Conservation (phyloP, 2,888 invertebrate species). For the Acheta domesticus region DNA sequence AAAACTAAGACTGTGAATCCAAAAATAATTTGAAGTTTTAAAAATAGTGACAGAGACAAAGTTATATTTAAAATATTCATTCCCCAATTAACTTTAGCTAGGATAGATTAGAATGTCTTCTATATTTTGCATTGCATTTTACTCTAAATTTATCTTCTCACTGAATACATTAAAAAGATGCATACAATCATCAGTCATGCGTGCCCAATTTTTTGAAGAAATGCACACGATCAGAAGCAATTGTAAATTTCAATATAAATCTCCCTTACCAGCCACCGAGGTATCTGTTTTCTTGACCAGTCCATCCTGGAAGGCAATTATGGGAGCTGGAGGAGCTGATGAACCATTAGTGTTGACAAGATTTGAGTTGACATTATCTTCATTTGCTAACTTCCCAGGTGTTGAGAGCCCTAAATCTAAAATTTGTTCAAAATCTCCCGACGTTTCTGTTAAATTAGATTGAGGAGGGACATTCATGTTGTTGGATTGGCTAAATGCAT, state of each 20-base stretch:
- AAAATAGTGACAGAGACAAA: too few relatives aligned
- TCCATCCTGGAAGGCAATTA: constrained; percentile 40
- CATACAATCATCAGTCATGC: too few relatives aligned
- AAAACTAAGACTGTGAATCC: too few relatives aligned
- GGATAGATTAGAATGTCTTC: too few relatives aligned
- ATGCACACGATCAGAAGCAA: too few relatives aligned
- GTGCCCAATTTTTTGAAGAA: too few relatives aligned
- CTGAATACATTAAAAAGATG: too few relatives aligned
- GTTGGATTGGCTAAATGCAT: constrained; percentile 40
- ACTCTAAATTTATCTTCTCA: too few relatives aligned
- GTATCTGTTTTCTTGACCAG: constrained; percentile 39
- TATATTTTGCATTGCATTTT: too few relatives aligned
- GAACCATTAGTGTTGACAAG: constrained; percentile 34
- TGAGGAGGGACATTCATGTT: constrained; percentile 32
- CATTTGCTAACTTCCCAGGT: constrained; percentile 35
- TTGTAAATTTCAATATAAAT: not conserved
- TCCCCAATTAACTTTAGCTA: too few relatives aligned
- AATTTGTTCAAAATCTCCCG: constrained; percentile 34
- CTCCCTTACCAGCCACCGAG: constrained; percentile 36
- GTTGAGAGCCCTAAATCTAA: constrained; percentile 25
- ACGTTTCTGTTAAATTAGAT: constrained; percentile 26
- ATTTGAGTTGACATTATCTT: constrained; percentile 37
- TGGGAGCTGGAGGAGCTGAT: constrained; percentile 34
- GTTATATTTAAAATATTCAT: too few relatives aligned
- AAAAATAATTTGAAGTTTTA: too few relatives aligned